A percentile compares a stretch with the other conserved stretches of the same genome.
Conservation (phyloP, 2,888 invertebrate species). For the Acleris sparsana region DNA sequence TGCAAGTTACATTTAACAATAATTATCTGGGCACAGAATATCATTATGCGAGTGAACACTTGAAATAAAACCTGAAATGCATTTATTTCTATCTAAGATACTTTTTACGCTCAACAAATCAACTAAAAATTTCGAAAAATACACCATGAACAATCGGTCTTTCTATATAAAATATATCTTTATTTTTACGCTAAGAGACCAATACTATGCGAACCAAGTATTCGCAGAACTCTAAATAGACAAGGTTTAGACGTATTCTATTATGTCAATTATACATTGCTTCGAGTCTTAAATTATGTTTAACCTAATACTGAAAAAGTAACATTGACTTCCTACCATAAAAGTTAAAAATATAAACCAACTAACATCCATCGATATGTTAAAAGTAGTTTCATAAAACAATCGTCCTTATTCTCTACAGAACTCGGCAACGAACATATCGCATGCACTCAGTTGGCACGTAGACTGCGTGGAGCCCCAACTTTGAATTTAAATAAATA, state of each 20-base stretch:
- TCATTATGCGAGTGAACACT: constrained; percentile 18
- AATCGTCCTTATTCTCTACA: constrained; percentile 1
- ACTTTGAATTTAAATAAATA: constrained; percentile 64
- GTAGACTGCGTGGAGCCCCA: constrained; percentile 64
- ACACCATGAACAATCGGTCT: constrained; percentile 55
- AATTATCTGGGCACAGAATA: constrained; percentile 44
- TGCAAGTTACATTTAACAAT: constrained; percentile 52
- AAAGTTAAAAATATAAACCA: constrained; percentile 59
- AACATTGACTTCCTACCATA: constrained; percentile 56
- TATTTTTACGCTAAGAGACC: constrained; percentile 50
- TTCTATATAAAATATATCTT: constrained; percentile 67
- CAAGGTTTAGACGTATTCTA: constrained; percentile 51
- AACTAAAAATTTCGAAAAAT: constrained; percentile 71
- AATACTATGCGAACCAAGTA: constrained; percentile 36
- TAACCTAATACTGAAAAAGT: constrained; percentile 80
- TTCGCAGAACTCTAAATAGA: constrained; percentile 33
- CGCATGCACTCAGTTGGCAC: constrained; percentile 65
- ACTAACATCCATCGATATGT: constrained; percentile 69
- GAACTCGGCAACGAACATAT: constrained; percentile 21
- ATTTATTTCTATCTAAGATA: constrained; percentile 39
- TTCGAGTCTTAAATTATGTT: constrained; percentile 70
- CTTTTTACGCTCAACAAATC: constrained; percentile 50
- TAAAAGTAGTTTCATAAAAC: constrained; percentile 28
- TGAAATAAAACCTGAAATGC: constrained; percentile 43
- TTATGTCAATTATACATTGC: constrained; percentile 63